A percentile compares a stretch with the other conserved stretches of the same genome.
Evolutionary conservation across 2,888 invertebrate species (phyloP).

Genomic region (Dasysyrphus tricinctus): DNA sequence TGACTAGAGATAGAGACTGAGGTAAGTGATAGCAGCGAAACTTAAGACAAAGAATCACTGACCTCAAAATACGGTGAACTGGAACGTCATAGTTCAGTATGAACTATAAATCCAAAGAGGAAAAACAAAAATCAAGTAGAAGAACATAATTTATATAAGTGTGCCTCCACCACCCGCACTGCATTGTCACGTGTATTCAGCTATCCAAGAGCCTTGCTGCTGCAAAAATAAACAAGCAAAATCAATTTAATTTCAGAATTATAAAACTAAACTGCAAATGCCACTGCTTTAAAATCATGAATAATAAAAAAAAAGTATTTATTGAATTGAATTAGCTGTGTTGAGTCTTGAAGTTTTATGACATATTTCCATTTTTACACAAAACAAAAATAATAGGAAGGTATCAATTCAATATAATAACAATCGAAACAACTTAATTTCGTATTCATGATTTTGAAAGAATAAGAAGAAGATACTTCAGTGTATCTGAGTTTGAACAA

Average conservation of each 20-base stretch:
- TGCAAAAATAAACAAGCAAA: conserved; percentile 6
- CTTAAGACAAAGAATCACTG: too few species aligned
- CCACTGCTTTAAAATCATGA: not conserved
- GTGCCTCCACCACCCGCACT: not conserved
- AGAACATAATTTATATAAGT: not conserved
- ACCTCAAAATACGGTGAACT: too few species aligned
- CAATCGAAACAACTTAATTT: conserved; percentile 46
- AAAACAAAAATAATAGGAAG: conserved; percentile 21
- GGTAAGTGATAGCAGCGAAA: too few species aligned
- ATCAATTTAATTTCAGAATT: conserved; percentile 6
- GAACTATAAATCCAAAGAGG: too few species aligned
- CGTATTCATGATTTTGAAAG: conserved; percentile 32
- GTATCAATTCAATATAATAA: conserved; percentile 26
- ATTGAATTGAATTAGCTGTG: conserved; percentile 9
- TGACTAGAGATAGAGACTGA: too few species aligned
- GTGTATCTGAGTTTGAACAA: not conserved
- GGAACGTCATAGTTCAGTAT: too few species aligned
- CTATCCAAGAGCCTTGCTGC: not conserved
- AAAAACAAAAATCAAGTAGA: too few species aligned
- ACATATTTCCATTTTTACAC: conserved; percentile 35
- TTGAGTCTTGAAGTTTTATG: not conserved
- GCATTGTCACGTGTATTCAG: not conserved
- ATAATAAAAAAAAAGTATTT: conserved; percentile 10
- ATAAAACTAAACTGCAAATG: conserved; percentile 21
- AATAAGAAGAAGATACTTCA: conserved; percentile 4